Percentiles rank a stretch among this genome's conserved stretches.
Evolutionary conservation across 2,797 vertebrate genomes (phyloP).

Genomic region (Botia almorhae): DNA sequence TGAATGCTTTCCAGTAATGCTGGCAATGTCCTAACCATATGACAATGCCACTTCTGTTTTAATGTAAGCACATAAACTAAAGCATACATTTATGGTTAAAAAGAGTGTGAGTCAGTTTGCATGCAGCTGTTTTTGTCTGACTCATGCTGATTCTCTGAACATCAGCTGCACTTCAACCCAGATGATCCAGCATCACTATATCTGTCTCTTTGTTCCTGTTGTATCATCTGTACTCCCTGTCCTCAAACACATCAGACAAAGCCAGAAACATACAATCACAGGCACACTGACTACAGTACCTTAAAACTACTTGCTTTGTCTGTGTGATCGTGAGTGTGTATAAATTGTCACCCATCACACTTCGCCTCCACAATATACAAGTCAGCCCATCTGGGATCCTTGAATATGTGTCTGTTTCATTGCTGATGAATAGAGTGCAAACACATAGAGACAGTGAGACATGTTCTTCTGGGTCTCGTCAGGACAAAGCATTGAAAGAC

Average conservation of each 20-base stretch:
- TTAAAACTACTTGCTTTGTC: constrained; percentile 1
- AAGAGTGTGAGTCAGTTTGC: constrained; percentile 29
- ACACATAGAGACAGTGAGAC: constrained; percentile 44
- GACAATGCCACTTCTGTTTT: constrained; percentile 53
- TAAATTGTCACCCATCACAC: constrained; percentile 26
- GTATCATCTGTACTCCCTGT: constrained; percentile 40
- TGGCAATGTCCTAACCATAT: constrained; percentile 36
- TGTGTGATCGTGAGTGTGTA: constrained; percentile 56
- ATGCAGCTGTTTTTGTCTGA: constrained; percentile 36
- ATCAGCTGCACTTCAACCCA: constrained; percentile 47
- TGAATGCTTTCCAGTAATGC: constrained; percentile 42
- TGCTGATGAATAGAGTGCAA: constrained; percentile 51
- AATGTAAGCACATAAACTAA: constrained; percentile 35
- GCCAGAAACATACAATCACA: constrained; percentile 22
- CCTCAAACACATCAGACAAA: constrained; percentile 17
- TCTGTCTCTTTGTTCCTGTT: constrained; percentile 49
- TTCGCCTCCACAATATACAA: constrained; percentile 59
- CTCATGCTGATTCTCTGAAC: constrained; percentile 45
- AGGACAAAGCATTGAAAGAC: constrained; percentile 41
- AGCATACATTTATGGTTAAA: constrained; percentile 44
- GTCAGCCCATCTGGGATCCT: constrained; percentile 62
- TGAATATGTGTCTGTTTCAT: constrained; percentile 52
- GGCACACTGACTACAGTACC: neutral
- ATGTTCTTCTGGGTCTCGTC: constrained; percentile 10
- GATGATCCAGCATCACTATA: constrained; percentile 51